Evolutionary conservation across 2,113 vertebrate genomes (phyloP), one percentile per base, ranked within the genome.

Genomic region (Nothobranchius kuhntae): DNA sequence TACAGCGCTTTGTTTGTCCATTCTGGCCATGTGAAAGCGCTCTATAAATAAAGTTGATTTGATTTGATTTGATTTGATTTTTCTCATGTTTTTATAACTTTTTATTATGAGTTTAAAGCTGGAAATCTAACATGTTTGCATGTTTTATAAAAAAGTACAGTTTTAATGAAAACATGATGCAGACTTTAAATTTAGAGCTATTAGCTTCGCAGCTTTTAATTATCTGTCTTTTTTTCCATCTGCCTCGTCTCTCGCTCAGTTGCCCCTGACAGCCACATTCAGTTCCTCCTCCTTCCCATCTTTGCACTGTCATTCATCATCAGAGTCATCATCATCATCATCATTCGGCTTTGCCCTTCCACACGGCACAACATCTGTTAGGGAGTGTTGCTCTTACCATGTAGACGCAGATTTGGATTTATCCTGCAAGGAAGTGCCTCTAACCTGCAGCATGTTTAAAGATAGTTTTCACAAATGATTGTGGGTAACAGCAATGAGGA

Each of bases 311-410:
- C 85, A 68, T 81, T 82, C 73, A 78, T 85, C 85, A 83, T 85
- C 71, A 82, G 36, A 63, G 73, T n/a, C n/a, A n/a, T n/a, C n/a
- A n/a, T n/a, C n/a, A 45, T 45, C 44, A 45, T 45, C 44, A 45
- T 45, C 44, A 80, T 77, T 69, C 65, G 72, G 40, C 52, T 65
- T 66, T 61, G 61, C 38, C 53, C 40, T 67, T 81, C 75, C 85
- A 84, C 80, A 75, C 76, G 83, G 83, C 71, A 61, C 53, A 78
- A 59, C 87, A 86, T 89, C 85, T 87, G 85, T 78, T 81, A 62
- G 65, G 73, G 77, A 81, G 80, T 53, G 57, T 63, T 77, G 48
- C 17, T 42, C 66, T 66, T 58, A 65, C 45, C 53, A 61, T 14
- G 60, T 71, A 83, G 73, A 76, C 82, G 62, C 54, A 36, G 13